These are phyloP conservation scores for Eilema caniola DNA, from an alignment of 2,888 invertebrate species.

Conservation along the genomic window DNA sequence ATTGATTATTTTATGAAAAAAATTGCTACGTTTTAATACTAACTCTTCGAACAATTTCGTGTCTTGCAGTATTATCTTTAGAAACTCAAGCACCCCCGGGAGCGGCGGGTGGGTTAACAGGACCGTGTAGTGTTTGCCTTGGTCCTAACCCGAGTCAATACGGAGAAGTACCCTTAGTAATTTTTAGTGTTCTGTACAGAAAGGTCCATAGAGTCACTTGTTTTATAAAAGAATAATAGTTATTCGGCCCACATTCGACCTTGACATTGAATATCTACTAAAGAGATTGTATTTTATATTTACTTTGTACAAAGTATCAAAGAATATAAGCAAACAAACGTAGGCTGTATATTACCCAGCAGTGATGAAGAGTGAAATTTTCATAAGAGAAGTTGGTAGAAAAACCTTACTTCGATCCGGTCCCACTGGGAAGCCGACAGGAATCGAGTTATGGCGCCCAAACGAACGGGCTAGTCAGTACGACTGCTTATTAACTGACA, in stretches of 20 bases:
- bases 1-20: neutral
- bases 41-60: conserved; percentile 15
- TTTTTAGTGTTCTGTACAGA: conserved; percentile 8
- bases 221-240: neutral
- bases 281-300: too few species aligned
- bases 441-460: too few species aligned
- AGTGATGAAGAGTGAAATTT: too few species aligned
- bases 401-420: too few species aligned
- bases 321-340: too few species aligned
- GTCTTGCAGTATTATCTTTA: conserved; percentile 18
- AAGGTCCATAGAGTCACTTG: neutral
- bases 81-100: conserved; percentile 12
- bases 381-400: too few species aligned
- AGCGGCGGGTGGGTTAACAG: conserved; percentile 15
- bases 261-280: neutral
- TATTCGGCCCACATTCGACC: neutral
- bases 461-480: too few species aligned
- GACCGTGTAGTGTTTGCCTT: conserved; percentile 17
- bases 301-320: too few species aligned
- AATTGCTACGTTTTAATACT: neutral
- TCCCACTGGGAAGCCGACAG: too few species aligned
- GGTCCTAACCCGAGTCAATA: conserved; percentile 21
- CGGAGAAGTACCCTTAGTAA: conserved; percentile 7
- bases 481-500: too few species aligned
- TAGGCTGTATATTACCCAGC: too few species aligned